Evolutionary conservation across 2,797 vertebrate genomes (phyloP).

Genomic region (Helarctos malayanus): DNA sequence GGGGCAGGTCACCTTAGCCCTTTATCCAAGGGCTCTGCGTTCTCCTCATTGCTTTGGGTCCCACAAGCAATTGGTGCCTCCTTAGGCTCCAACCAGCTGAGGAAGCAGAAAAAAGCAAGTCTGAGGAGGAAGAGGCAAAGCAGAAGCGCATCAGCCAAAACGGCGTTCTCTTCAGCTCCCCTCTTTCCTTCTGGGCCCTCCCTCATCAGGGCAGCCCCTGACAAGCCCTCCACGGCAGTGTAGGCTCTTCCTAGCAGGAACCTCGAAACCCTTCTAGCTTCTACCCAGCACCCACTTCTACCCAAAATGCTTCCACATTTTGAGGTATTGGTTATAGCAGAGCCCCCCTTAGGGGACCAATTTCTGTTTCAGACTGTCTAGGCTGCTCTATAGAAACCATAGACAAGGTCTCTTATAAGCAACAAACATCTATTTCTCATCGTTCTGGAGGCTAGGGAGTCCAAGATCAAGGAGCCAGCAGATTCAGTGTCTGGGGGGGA

Average conservation of each 20-base stretch:
- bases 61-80: not conserved
- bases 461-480: not conserved
- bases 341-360: not conserved
- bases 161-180: not conserved
- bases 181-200: not conserved
- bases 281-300: not conserved
- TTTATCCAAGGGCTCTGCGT: not conserved
- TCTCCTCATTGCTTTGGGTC: not conserved
- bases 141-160: not conserved
- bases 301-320: not conserved
- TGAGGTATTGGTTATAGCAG: no score
- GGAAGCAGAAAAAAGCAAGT: not conserved
- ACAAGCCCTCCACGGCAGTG: not conserved
- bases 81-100: not conserved
- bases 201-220: not conserved
- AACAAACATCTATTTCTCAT: not conserved
- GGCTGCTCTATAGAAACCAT: not conserved
- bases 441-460: not conserved
- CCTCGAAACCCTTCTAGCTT: not conserved
- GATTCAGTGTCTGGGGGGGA: not conserved
- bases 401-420: not conserved
- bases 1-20: not conserved
- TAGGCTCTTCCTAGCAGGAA: not conserved
- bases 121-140: not conserved
- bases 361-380: not conserved